Base-by-base conservation (phyloP, 2,888 invertebrate genomes). In the Mimachlamys varia region DNA sequence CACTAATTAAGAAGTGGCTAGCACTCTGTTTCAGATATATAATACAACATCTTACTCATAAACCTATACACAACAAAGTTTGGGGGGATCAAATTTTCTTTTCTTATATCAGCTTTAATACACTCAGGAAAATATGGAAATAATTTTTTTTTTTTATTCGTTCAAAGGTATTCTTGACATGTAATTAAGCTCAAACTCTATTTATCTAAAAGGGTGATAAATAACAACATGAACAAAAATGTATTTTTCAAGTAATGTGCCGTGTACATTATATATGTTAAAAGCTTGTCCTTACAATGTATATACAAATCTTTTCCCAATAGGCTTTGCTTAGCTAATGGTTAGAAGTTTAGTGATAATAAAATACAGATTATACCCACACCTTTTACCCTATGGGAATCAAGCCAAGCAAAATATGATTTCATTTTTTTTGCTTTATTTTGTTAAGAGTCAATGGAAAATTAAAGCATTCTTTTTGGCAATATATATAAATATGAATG, bases 131-230 rank as follows among this genome's bases (percentile, higher is more conserved):
- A 53, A 17, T n/a, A n/a, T n/a, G n/a, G n/a, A n/a, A n/a, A n/a
- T n/a, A n/a, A n/a, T n/a, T n/a, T n/a, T n/a, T n/a, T n/a, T n/a
- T n/a, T n/a, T n/a, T n/a, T n/a, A n/a, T n/a, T n/a, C n/a, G n/a
- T n/a, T n/a, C n/a, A n/a, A n/a, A n/a, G n/a, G n/a, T 27, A 33
- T 76, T 33, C 33, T 15, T 76, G 76, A 33, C 76, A 27, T 22
- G 58, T 33, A 76, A 27, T 76, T 76, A n/a, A 62, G 62, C 76
- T 33, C 27, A 0, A 76, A 33, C 4, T 12, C 33, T 76, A 10
- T 33, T 76, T 76, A 76, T 76, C 76, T 76, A 76, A 76, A 44
- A 76, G 76, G 76, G 33, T 22, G 76, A 76, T 76, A 76, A 76
- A 27, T 5, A 27, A 12, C 22, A 76, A 76, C 76, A 76, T 76